phyloP scores from a whole-genome alignment of 64 coral and sea anemone genomes.

The Pocillopora damicornis region DNA sequence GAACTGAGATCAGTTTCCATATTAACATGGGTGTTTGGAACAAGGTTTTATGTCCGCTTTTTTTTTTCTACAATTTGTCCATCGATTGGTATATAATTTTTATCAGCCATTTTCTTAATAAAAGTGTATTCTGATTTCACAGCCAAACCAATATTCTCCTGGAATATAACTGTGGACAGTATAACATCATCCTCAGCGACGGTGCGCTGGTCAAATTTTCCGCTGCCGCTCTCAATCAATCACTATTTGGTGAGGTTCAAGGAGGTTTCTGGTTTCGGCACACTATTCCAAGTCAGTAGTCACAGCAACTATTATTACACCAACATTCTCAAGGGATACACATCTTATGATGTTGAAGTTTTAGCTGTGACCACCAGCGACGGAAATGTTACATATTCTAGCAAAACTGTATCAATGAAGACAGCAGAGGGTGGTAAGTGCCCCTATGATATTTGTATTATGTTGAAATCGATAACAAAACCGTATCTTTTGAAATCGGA shows the following conservation, averaged over 20 bases:
- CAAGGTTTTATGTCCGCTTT: no score
- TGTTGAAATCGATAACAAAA: no score
- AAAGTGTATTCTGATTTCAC: background rate
- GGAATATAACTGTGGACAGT: background rate
- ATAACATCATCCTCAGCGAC: conserved; percentile 6
- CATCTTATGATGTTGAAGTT: background rate
- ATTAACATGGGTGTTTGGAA: no score
- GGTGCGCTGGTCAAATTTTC: background rate
- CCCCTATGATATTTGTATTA: no score
- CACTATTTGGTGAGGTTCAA: conserved; percentile 15
- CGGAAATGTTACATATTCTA: background rate
- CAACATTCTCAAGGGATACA: background rate
- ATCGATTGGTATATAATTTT: no score
- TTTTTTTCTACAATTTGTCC: no score
- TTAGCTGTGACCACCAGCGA: background rate
- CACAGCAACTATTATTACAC: background rate
- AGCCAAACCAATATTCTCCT: background rate
- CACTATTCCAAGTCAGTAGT: background rate
- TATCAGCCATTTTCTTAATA: no score
- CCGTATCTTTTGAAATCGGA: no score
- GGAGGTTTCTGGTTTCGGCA: background rate
- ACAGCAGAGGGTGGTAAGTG: conserved; percentile 9
- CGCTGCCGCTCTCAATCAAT: background rate
- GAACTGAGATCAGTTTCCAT: no score
- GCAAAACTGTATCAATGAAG: background rate